These are phyloP conservation scores for Sphyrna mokarran DNA, from an alignment of 2,113 vertebrate species.

Conservation along the genomic window DNA sequence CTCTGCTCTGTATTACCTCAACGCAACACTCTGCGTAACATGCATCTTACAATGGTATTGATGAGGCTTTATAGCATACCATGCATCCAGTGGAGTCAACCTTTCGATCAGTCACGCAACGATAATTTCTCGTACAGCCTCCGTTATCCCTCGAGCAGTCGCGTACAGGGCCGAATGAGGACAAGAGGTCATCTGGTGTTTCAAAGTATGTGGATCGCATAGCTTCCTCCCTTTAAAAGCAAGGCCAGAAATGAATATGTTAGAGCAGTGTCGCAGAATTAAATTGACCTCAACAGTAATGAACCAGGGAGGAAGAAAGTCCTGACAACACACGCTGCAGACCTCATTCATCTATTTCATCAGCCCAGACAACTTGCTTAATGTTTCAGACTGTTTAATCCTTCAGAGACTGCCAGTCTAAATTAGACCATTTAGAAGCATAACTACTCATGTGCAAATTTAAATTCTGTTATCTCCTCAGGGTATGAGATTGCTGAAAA, in stretches of 20 bases:
- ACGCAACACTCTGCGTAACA: background rate
- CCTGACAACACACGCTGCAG: background rate
- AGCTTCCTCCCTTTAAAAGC: slow-evolving; percentile 77
- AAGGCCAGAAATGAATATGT: background rate
- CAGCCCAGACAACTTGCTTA: background rate
- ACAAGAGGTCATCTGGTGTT: slow-evolving; percentile 87
- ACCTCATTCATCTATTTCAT: slow-evolving; percentile 30
- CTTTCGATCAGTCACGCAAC: slow-evolving; percentile 86
- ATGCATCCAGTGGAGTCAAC: slow-evolving; percentile 89
- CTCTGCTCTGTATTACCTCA: background rate
- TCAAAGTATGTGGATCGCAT: slow-evolving; percentile 97
- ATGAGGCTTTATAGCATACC: slow-evolving; percentile 60
- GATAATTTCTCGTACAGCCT: slow-evolving; percentile 93
- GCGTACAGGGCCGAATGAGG: slow-evolving; percentile 87
- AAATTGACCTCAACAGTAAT: background rate
- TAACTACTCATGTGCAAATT: slow-evolving; percentile 3
- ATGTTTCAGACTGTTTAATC: background rate
- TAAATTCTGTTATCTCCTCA: background rate
- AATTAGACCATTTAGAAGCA: slow-evolving; percentile 8
- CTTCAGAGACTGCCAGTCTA: slow-evolving; percentile 12
- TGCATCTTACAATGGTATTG: background rate
- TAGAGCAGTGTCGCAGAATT: background rate
- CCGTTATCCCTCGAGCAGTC: slow-evolving; percentile 94
- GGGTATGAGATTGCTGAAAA: background rate
- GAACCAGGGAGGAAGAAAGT: background rate